Conservation (phyloP, 1,140 invertebrate genomes). For the Penaeus chinensis region DNA sequence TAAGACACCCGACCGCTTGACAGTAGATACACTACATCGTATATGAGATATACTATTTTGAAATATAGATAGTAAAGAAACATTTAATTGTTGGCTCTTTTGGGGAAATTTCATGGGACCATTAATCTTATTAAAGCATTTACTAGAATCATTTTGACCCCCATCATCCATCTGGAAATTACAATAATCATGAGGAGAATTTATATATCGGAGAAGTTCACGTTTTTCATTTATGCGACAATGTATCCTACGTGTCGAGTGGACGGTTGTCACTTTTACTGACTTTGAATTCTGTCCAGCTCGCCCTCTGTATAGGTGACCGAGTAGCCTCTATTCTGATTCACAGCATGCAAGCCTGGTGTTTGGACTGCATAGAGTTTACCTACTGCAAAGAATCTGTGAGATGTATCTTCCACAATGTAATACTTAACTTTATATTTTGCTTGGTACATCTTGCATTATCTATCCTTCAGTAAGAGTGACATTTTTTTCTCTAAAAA, state of each 20-base stretch:
- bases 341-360: constrained; percentile 11
- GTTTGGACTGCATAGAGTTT: constrained; percentile 39
- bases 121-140: constrained; percentile 34
- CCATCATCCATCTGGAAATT: background rate
- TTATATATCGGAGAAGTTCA: background rate
- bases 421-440: background rate
- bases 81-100: constrained; percentile 17
- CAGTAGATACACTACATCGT: constrained; percentile 16
- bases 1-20: constrained; percentile 25
- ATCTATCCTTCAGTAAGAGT: constrained; percentile 4
- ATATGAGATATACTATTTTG: background rate
- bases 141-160: constrained; percentile 35
- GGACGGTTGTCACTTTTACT: constrained; percentile 35
- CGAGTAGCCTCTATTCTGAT: constrained; percentile 19
- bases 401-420: constrained; percentile 16
- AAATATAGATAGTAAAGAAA: constrained; percentile 37
- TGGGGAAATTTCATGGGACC: constrained; percentile 54
- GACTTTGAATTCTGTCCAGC: constrained; percentile 43
- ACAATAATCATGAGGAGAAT: constrained; percentile 1
- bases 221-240: too few species aligned
- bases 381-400: background rate
- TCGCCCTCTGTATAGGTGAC: constrained; percentile 10
- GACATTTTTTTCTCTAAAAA: background rate
- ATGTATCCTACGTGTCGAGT: constrained; percentile 38
- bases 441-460: background rate